Percentiles rank a stretch among this genome's conserved stretches.
phyloP scores from a whole-genome alignment of 2,888 invertebrate genomes.

The Dicroscelio sp. region DNA sequence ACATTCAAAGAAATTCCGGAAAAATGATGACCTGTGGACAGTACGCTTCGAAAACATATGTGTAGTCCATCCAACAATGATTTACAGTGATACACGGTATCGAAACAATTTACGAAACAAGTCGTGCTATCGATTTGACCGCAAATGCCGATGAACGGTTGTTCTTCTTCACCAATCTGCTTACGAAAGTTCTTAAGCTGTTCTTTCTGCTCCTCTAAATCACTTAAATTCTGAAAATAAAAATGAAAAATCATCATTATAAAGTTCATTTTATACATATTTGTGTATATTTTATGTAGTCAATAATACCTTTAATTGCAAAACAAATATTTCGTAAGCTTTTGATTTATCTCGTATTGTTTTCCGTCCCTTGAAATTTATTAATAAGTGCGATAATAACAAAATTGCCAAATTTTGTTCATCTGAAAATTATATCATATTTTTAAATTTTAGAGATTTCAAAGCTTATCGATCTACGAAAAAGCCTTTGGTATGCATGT shows the following conservation, averaged over 20 bases:
- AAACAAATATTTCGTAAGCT: not conserved
- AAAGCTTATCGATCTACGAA: not conserved
- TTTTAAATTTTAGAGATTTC: not conserved
- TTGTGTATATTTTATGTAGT: not conserved
- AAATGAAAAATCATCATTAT: not conserved
- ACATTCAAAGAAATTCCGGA: constrained; percentile 22
- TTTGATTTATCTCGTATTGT: not conserved
- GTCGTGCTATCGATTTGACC: not conserved
- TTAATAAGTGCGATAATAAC: not conserved
- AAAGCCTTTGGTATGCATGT: not conserved
- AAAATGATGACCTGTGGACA: constrained; percentile 45
- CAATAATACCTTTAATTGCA: not conserved
- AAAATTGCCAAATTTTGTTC: constrained; percentile 10
- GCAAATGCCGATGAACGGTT: constrained; percentile 38
- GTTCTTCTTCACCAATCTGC: constrained; percentile 3
- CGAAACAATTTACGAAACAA: constrained; percentile 24
- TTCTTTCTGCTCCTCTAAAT: not conserved
- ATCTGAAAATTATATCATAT: not conserved
- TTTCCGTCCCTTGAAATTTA: constrained; percentile 17
- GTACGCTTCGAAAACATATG: constrained; percentile 30
- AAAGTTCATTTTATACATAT: not conserved
- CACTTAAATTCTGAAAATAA: not conserved
- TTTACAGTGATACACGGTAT: not conserved
- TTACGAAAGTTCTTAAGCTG: not conserved
- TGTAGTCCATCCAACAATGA: constrained; percentile 15